phyloP scores from a whole-genome alignment of 2,113 vertebrate genomes.

The Zootoca vivipara region DNA sequence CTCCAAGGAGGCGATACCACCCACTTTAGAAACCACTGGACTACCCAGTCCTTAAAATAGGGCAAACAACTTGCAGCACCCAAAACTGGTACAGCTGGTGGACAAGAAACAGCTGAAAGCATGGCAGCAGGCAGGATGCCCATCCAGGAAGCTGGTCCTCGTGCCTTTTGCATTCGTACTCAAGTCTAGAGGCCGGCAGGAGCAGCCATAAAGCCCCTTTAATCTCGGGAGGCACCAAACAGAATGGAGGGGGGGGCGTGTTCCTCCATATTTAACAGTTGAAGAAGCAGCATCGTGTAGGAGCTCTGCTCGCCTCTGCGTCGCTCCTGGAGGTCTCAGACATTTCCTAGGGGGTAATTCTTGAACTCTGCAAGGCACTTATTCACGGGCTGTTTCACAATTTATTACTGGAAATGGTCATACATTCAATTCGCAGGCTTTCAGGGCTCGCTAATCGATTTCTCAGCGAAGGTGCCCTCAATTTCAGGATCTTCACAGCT shows the following conservation, averaged over 20 bases:
- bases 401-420: conserved; percentile 86
- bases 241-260: conserved; percentile 52
- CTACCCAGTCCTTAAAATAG: neutral
- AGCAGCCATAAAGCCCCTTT: neutral
- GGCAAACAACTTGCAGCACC: neutral
- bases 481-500: conserved; percentile 80
- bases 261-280: conserved; percentile 79
- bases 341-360: conserved; percentile 83
- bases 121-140: too few relatives aligned
- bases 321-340: conserved; percentile 77
- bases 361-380: conserved; percentile 82
- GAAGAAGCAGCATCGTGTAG: conserved; percentile 68
- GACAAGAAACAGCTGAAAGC: neutral
- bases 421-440: conserved; percentile 87
- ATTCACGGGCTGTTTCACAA: conserved; percentile 84
- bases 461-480: conserved; percentile 86
- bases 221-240: conserved; percentile 62
- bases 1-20: too few relatives aligned
- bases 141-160: too few relatives aligned
- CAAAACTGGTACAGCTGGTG: neutral
- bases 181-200: conserved; percentile 66
- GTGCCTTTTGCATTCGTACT: conserved; percentile 68
- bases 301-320: conserved; percentile 72
- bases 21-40: neutral
- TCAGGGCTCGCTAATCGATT: conserved; percentile 86